Base-by-base conservation (phyloP, 2,797 vertebrate genomes). In the Sebastes minor region DNA sequence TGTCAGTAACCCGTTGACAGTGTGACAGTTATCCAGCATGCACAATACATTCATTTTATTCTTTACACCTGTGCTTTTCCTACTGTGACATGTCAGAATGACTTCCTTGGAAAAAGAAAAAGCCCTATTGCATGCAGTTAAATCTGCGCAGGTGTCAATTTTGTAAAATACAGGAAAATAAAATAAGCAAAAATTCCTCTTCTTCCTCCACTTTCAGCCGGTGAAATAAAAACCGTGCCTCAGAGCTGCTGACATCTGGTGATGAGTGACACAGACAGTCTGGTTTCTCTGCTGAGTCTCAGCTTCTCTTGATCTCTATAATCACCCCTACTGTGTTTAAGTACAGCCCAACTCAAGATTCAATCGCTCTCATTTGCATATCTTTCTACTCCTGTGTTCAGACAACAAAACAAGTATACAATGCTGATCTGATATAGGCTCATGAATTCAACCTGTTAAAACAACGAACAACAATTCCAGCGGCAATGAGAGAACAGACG, bases 201-300 rank as follows among this genome's bases (percentile, higher is more conserved):
- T 20, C 4, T 10, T 53, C 16, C 12, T 74, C 18, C 6, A 27
- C 46, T 33, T 33, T 60, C 30, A 38, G 22, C 11, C 3, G 6
- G 2, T 0, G 23, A 52, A 42, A 59, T 27, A 27, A 69, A 78
- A 38, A 52, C 61, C 8, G 30, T 56, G 72, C 42, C 52, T 70
- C 3, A 13, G 16, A 71, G 74, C 53, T 38, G 60, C 53, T 38
- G 60, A 82, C 72, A 61, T 59, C 71, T 75, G 71, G 27, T 33
- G 68, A 65, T 61, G 80, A 72, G 57, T 30, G 65, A 61, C 68
- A 63, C 69, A 55, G 27, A 62, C 64, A 72, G 46, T 71, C 56
- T 68, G 57, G 27, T 42, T 56, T 81, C 74, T 73, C 33, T 52
- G 62, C n/a, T 7, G 53, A 53, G 20, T 69, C 33, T 67, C 28